These are phyloP conservation scores for Dilophus febrilis DNA, from an alignment of 2,888 invertebrate species.

Conservation along the genomic window DNA sequence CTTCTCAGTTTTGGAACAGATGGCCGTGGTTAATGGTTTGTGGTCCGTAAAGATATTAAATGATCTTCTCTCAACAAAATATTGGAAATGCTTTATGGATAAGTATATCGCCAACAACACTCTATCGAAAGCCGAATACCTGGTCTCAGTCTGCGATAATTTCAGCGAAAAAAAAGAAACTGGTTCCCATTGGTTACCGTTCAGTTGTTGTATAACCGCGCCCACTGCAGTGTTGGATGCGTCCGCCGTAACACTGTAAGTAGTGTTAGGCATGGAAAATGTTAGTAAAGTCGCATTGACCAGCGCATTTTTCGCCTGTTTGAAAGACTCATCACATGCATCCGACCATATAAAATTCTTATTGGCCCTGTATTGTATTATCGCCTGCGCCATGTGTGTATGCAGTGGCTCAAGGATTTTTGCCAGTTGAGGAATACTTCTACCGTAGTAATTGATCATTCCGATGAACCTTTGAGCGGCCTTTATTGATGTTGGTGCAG, in stretches of 20 bases:
- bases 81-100: too few relatives aligned
- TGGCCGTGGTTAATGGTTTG: too few relatives aligned
- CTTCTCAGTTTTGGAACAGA: conserved; percentile 7
- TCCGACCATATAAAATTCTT: background rate
- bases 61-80: too few relatives aligned
- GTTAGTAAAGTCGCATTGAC: background rate
- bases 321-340: background rate
- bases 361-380: background rate
- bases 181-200: too few relatives aligned
- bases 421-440: background rate
- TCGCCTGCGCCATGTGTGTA: background rate
- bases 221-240: too few relatives aligned
- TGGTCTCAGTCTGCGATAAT: too few relatives aligned
- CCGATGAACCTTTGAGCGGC: conserved; percentile 2
- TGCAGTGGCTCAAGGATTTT: background rate
- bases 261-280: background rate
- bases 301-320: background rate
- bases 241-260: background rate
- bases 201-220: too few relatives aligned
- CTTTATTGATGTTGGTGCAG: too few relatives aligned
- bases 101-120: too few relatives aligned
- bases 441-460: background rate
- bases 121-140: too few relatives aligned
- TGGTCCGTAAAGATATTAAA: too few relatives aligned
- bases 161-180: too few relatives aligned